phyloP scores from a whole-genome alignment of 2,797 vertebrate species.

The Apogon talboti region DNA sequence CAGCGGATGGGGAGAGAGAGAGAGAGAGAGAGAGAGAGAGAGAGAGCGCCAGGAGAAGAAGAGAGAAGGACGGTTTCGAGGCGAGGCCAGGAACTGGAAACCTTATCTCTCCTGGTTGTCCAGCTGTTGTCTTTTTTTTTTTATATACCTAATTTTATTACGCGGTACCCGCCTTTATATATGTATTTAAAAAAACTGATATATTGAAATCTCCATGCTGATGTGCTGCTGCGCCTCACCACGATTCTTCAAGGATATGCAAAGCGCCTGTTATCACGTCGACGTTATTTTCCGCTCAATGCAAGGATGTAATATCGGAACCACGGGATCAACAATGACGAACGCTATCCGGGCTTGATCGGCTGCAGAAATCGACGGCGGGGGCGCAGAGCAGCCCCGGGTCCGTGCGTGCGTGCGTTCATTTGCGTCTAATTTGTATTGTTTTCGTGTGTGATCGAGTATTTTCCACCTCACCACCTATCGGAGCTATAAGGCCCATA shows the following conservation, averaged over 20 bases:
- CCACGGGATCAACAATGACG: conserved; percentile 37
- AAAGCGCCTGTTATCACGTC: conserved; percentile 62
- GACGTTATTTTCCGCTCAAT: conserved; percentile 59
- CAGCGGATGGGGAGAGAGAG: conserved; percentile 60
- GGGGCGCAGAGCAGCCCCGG: conserved; percentile 21
- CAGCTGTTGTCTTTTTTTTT: conserved; percentile 48
- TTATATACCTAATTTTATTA: conserved; percentile 19
- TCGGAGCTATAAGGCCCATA: conserved; percentile 57
- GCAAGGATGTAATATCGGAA: conserved; percentile 59
- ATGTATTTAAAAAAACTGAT: background rate
- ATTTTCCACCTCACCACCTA: conserved; percentile 22
- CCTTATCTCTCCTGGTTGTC: conserved; percentile 40
- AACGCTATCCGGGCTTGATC: conserved; percentile 31
- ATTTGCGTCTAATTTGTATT: conserved; percentile 61
- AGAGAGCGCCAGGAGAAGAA: conserved; percentile 32
- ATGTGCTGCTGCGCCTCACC: conserved; percentile 71
- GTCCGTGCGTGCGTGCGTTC: conserved; percentile 18
- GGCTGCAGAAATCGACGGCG: conserved; percentile 45
- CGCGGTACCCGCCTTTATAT: background rate
- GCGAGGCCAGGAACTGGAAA: conserved; percentile 75
- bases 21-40: conserved; percentile 23
- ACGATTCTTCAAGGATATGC: conserved; percentile 72
- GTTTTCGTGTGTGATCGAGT: conserved; percentile 30
- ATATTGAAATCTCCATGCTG: conserved; percentile 41
- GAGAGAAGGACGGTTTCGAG: conserved; percentile 72